These are phyloP conservation scores for Leiothrix lutea DNA, from an alignment of 2,113 vertebrate genomes.

Conservation along the genomic window DNA sequence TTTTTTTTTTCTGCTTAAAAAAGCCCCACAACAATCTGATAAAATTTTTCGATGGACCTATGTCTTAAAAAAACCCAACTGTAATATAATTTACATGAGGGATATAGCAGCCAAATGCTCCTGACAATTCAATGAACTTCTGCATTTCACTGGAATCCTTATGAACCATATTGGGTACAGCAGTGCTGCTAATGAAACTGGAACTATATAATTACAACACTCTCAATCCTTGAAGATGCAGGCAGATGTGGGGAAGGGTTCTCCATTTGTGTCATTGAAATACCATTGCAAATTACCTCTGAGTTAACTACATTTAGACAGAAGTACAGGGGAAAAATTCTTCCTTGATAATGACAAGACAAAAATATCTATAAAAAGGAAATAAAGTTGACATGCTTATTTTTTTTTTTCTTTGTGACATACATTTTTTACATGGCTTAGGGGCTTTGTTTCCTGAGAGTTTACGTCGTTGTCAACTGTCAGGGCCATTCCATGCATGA, in stretches of 20 bases:
- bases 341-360: constrained; percentile 35
- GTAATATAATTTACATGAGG: neutral
- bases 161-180: neutral
- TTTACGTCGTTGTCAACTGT: constrained; percentile 42
- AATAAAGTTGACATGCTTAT: constrained; percentile 38
- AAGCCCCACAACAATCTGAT: neutral
- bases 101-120: neutral
- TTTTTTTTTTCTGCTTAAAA: neutral
- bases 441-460: constrained; percentile 55
- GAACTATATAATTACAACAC: constrained; percentile 9
- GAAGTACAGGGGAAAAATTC: neutral
- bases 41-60: neutral
- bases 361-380: constrained; percentile 40
- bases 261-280: constrained; percentile 23
- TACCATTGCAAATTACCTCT: constrained; percentile 12
- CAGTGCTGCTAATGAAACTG: constrained; percentile 7
- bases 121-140: constrained; percentile 5
- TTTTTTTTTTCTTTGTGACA: constrained; percentile 5
- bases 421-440: constrained; percentile 61
- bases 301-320: neutral
- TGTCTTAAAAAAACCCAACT: neutral
- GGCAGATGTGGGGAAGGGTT: neutral
- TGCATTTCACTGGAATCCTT: neutral
- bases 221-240: neutral
- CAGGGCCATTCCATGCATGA: constrained; percentile 58